phyloP scores from a whole-genome alignment of 2,797 vertebrate genomes.

The Delichon dasypus region DNA sequence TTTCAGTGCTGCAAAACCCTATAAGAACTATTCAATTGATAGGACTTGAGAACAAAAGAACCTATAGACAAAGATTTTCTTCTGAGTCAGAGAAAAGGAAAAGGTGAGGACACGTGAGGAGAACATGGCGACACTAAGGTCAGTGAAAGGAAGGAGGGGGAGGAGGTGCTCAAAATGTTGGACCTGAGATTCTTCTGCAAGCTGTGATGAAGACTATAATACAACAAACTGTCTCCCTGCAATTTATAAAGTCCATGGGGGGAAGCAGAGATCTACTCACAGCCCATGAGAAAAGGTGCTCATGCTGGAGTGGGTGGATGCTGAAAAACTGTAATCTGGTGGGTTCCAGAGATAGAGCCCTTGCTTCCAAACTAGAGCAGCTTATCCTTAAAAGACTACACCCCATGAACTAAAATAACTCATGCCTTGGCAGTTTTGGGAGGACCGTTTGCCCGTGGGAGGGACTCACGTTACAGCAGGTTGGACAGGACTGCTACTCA shows the following conservation, averaged over 20 bases:
- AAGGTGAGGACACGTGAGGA: neutral
- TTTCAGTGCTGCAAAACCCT: neutral
- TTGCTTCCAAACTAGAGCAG: neutral
- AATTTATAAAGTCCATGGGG: neutral
- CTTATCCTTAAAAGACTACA: neutral
- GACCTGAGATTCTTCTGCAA: neutral
- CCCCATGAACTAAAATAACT: neutral
- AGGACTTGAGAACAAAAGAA: neutral
- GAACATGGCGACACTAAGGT: neutral
- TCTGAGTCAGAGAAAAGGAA: neutral
- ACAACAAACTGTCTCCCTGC: neutral
- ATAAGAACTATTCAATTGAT: fast-evolving
- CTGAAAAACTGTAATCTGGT: neutral
- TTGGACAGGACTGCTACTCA: neutral
- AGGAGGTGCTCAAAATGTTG: neutral
- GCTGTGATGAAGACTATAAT: neutral
- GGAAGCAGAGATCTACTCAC: neutral
- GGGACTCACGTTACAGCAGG: neutral
- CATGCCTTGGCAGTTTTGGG: neutral
- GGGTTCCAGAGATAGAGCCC: neutral
- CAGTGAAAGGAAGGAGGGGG: neutral
- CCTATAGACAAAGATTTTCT: neutral
- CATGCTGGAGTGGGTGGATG: fast-evolving
- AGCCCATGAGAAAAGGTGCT: neutral
- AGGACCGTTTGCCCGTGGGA: neutral